Conservation (phyloP, 2,888 invertebrate genomes). For the Acanthoscelides obtectus region DNA sequence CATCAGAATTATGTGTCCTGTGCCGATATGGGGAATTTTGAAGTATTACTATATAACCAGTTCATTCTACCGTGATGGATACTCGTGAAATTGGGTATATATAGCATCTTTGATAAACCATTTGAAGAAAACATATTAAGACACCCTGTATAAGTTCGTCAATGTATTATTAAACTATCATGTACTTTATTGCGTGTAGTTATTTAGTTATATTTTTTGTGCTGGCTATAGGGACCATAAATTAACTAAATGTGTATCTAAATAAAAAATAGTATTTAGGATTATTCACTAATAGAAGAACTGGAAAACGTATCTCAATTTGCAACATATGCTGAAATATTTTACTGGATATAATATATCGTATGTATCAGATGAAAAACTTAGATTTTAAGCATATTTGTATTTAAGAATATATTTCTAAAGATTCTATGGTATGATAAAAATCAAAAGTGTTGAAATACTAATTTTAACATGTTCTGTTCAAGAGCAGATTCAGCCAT, state of each 20-base stretch:
- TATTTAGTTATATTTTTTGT: conserved; percentile 7
- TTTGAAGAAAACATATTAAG: too few relatives aligned
- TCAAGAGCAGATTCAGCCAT: not conserved
- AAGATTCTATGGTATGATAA: not conserved
- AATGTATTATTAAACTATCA: too few relatives aligned
- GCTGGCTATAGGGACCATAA: conserved; percentile 23
- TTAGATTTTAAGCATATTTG: not conserved
- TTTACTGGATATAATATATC: not conserved
- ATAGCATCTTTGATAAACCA: too few relatives aligned
- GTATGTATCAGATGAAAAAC: not conserved
- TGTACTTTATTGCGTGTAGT: not conserved
- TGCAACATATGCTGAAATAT: not conserved
- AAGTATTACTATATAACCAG: too few relatives aligned
- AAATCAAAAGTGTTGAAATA: too few relatives aligned
- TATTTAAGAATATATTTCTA: not conserved
- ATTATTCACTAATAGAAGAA: not conserved
- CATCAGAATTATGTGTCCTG: too few relatives aligned
- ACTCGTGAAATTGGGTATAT: too few relatives aligned
- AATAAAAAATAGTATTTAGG: not conserved
- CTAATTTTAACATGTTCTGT: too few relatives aligned
- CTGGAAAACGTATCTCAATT: not conserved
- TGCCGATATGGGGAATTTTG: too few relatives aligned
- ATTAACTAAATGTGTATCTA: not conserved
- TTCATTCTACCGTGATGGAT: too few relatives aligned
- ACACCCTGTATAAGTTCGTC: not conserved